Evolutionary conservation across 2,113 vertebrate species (phyloP).

Genomic region (Eleginops maclovinus): DNA sequence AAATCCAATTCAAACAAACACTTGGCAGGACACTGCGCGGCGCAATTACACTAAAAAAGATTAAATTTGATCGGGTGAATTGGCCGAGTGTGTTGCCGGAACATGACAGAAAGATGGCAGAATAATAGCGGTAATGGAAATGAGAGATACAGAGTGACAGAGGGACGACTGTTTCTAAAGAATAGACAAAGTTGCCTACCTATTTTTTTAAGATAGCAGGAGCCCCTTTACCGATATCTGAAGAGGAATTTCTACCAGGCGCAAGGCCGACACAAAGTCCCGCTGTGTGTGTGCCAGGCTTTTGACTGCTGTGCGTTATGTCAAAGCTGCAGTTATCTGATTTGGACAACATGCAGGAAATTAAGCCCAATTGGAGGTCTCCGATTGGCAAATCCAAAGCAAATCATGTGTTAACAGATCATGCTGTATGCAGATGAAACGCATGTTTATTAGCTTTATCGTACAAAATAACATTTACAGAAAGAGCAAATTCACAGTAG

Average conservation of each 20-base stretch:
- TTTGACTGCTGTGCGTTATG: slow-evolving; percentile 53
- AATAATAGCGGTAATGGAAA: slow-evolving; percentile 21
- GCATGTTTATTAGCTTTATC: not conserved
- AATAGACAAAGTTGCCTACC: not conserved
- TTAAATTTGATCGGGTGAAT: slow-evolving; percentile 55
- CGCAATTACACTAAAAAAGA: slow-evolving; percentile 53
- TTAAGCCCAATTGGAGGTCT: slow-evolving; percentile 48
- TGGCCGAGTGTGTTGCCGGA: slow-evolving; percentile 42
- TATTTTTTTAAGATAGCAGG: slow-evolving; percentile 7
- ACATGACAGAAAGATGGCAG: slow-evolving; percentile 17
- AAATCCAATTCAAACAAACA: slow-evolving; percentile 67
- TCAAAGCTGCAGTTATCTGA: slow-evolving; percentile 55
- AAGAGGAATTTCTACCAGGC: slow-evolving; percentile 37
- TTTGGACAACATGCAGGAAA: slow-evolving; percentile 59
- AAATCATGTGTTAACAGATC: slow-evolving; percentile 40
- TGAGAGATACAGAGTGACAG: not conserved
- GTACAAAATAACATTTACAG: slow-evolving; percentile 9
- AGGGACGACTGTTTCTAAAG: not conserved
- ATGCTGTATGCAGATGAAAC: slow-evolving; percentile 37
- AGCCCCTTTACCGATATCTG: slow-evolving; percentile 31
- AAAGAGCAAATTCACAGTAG: slow-evolving; percentile 19
- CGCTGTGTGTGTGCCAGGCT: slow-evolving; percentile 62
- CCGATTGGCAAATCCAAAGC: slow-evolving; percentile 19
- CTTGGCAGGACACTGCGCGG: slow-evolving; percentile 47
- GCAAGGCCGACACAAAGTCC: slow-evolving; percentile 41